Conservation (phyloP, 2,888 invertebrate species). For the Keiferia lycopersicella region DNA sequence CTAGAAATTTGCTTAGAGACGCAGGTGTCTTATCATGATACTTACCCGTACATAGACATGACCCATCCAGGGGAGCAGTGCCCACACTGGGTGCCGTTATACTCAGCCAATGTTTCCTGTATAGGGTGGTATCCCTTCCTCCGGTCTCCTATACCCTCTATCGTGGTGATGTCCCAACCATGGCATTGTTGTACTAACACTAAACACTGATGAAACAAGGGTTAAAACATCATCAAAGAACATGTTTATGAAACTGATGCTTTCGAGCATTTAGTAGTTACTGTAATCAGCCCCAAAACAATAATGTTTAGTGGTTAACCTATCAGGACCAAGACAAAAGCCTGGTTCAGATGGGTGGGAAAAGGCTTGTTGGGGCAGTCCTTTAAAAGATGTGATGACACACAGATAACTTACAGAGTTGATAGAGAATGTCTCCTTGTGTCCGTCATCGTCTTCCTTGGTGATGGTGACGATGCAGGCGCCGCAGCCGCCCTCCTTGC, state of each 20-base stretch:
- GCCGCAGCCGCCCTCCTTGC: constrained; percentile 86
- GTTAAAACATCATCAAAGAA: not conserved
- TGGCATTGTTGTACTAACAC: constrained; percentile 76
- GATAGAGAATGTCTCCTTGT: constrained; percentile 73
- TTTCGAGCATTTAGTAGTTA: too few species aligned
- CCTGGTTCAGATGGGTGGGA: too few species aligned
- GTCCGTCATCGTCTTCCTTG: constrained; percentile 47
- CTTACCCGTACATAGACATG: constrained; percentile 63
- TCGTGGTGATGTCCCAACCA: constrained; percentile 85
- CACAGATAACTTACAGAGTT: constrained; percentile 81
- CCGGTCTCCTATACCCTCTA: constrained; percentile 86
- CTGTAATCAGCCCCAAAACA: too few species aligned
- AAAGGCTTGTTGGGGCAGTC: too few species aligned
- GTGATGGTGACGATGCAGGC: constrained; percentile 79
- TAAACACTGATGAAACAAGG: constrained; percentile 63
- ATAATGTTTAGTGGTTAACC: too few species aligned
- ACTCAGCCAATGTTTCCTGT: constrained; percentile 80
- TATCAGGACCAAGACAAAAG: too few species aligned
- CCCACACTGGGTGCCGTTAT: constrained; percentile 86
- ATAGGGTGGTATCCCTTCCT: constrained; percentile 83
- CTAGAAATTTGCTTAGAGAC: too few species aligned
- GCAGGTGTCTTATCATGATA: not conserved
- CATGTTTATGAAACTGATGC: too few species aligned
- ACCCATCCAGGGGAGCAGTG: constrained; percentile 78
- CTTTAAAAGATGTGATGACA: too few species aligned